Conservation (phyloP, 2,113 vertebrate species). For the Cichladusa arquata region DNA sequence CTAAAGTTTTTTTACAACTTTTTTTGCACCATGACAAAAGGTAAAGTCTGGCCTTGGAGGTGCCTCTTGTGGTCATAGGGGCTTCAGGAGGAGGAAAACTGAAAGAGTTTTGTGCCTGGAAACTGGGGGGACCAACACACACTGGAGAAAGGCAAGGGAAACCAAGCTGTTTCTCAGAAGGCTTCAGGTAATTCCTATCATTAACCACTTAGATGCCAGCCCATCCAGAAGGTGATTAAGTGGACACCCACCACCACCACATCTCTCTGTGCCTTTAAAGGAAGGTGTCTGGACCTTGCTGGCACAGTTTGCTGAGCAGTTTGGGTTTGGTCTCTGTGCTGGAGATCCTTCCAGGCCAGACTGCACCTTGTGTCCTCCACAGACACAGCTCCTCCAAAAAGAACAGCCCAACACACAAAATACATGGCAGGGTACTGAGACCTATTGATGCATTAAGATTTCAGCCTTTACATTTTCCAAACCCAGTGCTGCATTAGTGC, state of each 20-base stretch:
- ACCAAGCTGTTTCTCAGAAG: not conserved
- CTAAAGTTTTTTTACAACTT: not conserved
- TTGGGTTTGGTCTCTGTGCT: not conserved
- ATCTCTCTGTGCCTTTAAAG: not conserved
- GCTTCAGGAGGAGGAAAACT: not conserved
- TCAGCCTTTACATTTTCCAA: not conserved
- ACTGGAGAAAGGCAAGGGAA: not conserved
- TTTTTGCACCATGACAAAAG: not conserved
- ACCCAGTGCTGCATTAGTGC: not conserved
- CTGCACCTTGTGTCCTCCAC: not conserved
- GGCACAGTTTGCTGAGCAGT: not conserved
- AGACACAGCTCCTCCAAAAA: not conserved
- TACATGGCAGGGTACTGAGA: fast-evolving
- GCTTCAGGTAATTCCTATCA: not conserved
- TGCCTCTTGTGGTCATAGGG: fast-evolving
- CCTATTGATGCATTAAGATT: not conserved
- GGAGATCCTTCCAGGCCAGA: not conserved
- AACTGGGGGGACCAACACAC: fast-evolving
- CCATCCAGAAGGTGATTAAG: not conserved
- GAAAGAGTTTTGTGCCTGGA: not conserved
- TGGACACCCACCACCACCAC: not conserved
- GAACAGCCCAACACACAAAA: not conserved
- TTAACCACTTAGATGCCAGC: not conserved
- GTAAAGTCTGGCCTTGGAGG: fast-evolving
- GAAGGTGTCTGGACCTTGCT: not conserved